phyloP scores from a whole-genome alignment of 2,113 vertebrate genomes.

The Pholis gunnellus region DNA sequence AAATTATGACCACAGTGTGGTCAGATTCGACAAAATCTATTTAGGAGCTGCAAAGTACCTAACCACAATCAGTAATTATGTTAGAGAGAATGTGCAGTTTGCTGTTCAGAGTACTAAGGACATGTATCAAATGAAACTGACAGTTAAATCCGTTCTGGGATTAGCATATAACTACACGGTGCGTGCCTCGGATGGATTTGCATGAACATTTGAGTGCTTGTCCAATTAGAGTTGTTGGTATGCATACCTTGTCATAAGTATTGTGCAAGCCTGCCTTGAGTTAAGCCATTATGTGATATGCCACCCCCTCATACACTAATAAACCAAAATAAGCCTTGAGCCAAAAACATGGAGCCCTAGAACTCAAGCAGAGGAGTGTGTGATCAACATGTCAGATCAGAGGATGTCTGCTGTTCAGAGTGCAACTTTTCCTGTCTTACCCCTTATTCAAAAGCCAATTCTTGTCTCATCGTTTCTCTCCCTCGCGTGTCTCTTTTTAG shows the following conservation, averaged over 20 bases:
- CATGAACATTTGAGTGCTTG: constrained; percentile 59
- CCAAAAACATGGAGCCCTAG: constrained; percentile 46
- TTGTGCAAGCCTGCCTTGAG: constrained; percentile 55
- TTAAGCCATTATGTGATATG: constrained; percentile 62
- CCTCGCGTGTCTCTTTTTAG: not conserved
- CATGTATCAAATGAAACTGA: constrained; percentile 57
- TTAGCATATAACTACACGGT: constrained; percentile 39
- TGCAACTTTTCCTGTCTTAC: constrained; percentile 35
- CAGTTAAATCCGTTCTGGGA: constrained; percentile 50
- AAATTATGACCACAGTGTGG: not conserved
- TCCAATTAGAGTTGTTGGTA: constrained; percentile 63
- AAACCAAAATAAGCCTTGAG: constrained; percentile 64
- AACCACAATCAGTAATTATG: not conserved
- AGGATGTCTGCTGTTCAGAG: constrained; percentile 38
- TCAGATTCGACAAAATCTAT: constrained; percentile 6
- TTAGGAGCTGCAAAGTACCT: not conserved
- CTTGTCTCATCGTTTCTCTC: constrained; percentile 29
- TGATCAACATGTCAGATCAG: constrained; percentile 61
- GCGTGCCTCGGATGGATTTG: constrained; percentile 57
- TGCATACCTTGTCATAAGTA: constrained; percentile 65
- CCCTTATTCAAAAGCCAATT: constrained; percentile 36
- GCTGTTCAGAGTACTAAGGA: constrained; percentile 19
- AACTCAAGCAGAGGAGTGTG: constrained; percentile 39
- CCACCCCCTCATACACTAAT: constrained; percentile 62
- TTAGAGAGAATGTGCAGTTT: not conserved